These are phyloP conservation scores for Pterocles orientalis DNA, from an alignment of 2,113 vertebrate species.

Conservation along the genomic window DNA sequence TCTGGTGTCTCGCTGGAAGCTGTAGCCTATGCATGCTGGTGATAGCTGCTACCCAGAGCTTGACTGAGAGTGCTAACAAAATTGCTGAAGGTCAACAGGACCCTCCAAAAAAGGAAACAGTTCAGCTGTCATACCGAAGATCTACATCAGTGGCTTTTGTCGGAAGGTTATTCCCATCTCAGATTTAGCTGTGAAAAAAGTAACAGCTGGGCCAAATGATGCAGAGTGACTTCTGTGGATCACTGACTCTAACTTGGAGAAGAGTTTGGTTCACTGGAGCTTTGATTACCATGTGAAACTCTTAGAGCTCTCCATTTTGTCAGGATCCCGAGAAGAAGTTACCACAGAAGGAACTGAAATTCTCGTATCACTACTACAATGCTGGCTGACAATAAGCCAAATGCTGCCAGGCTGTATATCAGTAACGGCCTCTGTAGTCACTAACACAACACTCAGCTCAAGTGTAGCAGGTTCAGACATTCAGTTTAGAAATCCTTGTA, in stretches of 20 bases:
- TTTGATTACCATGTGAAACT: neutral
- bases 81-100: neutral
- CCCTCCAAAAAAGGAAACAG: neutral
- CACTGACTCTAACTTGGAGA: neutral
- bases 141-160: neutral
- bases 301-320: neutral
- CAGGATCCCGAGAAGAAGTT: neutral
- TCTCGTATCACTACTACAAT: fast-evolving
- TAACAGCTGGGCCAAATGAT: neutral
- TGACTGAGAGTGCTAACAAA: neutral
- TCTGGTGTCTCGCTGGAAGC: neutral
- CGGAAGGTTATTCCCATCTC: neutral
- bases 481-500: neutral
- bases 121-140: neutral
- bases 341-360: neutral
- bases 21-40: neutral
- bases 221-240: neutral
- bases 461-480: neutral
- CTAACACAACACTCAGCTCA: neutral
- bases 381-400: neutral
- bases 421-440: neutral
- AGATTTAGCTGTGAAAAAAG: neutral
- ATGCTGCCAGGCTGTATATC: neutral
- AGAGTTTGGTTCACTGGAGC: neutral
- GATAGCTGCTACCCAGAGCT: neutral